Evolutionary conservation across 2,888 invertebrate species (phyloP), one percentile per base, ranked within the genome.

Genomic region (Psylliodes chrysocephalus): DNA sequence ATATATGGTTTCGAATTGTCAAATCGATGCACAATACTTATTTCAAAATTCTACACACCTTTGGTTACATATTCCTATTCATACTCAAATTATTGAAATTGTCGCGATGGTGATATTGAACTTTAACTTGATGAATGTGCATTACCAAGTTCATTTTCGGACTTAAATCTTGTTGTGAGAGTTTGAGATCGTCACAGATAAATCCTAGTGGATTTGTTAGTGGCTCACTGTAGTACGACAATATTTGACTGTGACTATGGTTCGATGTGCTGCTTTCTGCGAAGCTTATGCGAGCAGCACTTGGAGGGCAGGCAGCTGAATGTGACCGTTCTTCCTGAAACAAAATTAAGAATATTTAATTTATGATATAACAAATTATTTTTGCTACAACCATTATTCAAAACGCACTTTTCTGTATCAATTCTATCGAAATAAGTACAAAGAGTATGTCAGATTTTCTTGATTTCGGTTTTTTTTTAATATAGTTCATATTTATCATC

Each of bases 171-270:
- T 53, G 67, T 28, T 70, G 69, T 14, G 68, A 69, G 28, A 46
- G 53, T 52, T 67, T 60, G 51, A 49, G 60, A 14, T 64, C 64
- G 44, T 66, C 67, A 53, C 62, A 40, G 33, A 61, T 40, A 14
- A 60, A 28, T 17, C 64, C 68, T 49, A 49, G 51, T 17, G 53
- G 42, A 66, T 40, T 52, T 42, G 63, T 49, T 53, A 72, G 51
- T 0, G 78, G 79, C 44, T 79, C 79, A 57, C 78, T 78, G 71
- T 79, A 78, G 63, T 77, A 78, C 12, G 74, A 75, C 18, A 73
- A 63, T 28, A 72, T 68, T 47, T 66, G 73, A 42, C 71, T 67
- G 4, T 67, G 67, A 17, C n/a, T n/a, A n/a, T n/a, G n/a, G 30
- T 60, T 66, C 25, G 60, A 59, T 6, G 66, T 56, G 5, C 70